phyloP scores from a whole-genome alignment of 2,888 invertebrate genomes.

The Leucophenga montana region DNA sequence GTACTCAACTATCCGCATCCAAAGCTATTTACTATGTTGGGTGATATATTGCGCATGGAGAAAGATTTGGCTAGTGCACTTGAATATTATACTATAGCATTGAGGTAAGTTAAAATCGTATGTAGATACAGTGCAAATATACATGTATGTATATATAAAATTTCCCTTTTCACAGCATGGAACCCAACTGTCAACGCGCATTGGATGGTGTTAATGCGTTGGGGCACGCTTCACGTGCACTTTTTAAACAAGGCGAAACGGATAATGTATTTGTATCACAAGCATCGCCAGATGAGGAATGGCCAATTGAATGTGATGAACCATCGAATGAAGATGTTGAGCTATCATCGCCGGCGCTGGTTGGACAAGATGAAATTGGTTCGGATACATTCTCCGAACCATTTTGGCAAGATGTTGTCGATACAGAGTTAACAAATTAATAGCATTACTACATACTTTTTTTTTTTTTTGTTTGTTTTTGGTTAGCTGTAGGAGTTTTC shows the following conservation, averaged over 20 bases:
- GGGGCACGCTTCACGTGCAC: slow-evolving; percentile 57
- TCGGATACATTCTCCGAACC: slow-evolving; percentile 76
- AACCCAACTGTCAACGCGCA: slow-evolving; percentile 68
- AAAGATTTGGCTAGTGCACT: slow-evolving; percentile 69
- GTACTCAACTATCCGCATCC: slow-evolving; percentile 71
- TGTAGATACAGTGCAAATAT: background rate
- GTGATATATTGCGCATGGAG: slow-evolving; percentile 64
- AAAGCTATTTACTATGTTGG: slow-evolving; percentile 68
- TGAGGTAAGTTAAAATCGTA: slow-evolving; percentile 53
- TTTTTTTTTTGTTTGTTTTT: too few species aligned
- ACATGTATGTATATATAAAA: background rate
- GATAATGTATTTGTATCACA: background rate
- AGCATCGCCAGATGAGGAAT: slow-evolving; percentile 62
- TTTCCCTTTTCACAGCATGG: slow-evolving; percentile 55
- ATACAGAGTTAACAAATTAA: slow-evolving; percentile 73
- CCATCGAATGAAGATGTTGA: slow-evolving; percentile 67
- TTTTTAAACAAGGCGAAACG: background rate
- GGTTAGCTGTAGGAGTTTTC: too few species aligned
- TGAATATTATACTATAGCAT: slow-evolving; percentile 69
- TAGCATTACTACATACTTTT: too few species aligned
- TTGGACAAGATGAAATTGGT: slow-evolving; percentile 69
- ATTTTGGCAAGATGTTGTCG: slow-evolving; percentile 78
- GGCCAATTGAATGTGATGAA: slow-evolving; percentile 68
- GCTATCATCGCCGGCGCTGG: slow-evolving; percentile 69
- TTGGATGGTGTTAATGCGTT: slow-evolving; percentile 68